A percentile compares a stretch with the other conserved stretches of the same genome.
These are phyloP conservation scores for Helicoverpa zea DNA, from an alignment of 1,140 invertebrate genomes.

Conservation along the genomic window DNA sequence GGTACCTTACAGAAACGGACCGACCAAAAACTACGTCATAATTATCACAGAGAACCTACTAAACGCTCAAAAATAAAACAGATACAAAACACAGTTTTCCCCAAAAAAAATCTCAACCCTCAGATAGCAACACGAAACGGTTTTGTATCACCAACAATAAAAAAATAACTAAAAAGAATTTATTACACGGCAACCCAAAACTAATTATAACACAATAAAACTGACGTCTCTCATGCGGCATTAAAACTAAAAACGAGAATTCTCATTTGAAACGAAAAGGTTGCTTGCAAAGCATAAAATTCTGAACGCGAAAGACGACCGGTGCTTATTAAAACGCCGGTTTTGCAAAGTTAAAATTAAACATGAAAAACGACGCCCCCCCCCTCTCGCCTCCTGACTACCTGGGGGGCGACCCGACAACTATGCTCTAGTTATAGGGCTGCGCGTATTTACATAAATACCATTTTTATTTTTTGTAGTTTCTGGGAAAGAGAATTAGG, in stretches of 20 bases:
- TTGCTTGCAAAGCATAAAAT: conserved; percentile 75
- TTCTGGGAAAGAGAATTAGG: neutral
- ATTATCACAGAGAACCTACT: no score
- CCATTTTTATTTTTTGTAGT: neutral
- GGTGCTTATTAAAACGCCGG: conserved; percentile 83
- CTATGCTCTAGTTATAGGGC: conserved; percentile 64
- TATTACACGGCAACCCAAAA: conserved; percentile 56
- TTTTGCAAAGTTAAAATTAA: conserved; percentile 85
- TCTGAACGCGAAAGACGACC: conserved; percentile 77
- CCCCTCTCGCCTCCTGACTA: conserved; percentile 55
- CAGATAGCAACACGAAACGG: neutral
- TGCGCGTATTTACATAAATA: conserved; percentile 17
- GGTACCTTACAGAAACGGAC: no score
- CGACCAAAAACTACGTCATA: no score
- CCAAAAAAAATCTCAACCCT: neutral
- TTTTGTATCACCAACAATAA: neutral
- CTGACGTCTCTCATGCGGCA: conserved; percentile 73
- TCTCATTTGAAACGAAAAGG: conserved; percentile 74
- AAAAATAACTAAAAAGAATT: conserved; percentile 16
- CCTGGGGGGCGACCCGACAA: conserved; percentile 62
- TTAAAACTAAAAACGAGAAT: conserved; percentile 60
- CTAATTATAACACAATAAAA: conserved; percentile 81
- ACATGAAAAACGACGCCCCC: conserved; percentile 81
- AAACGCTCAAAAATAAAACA: neutral
- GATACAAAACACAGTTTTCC: neutral